phyloP scores from a whole-genome alignment of 37 sponge, comb jelly and placozoan genomes.

The Axinella damicornis region DNA sequence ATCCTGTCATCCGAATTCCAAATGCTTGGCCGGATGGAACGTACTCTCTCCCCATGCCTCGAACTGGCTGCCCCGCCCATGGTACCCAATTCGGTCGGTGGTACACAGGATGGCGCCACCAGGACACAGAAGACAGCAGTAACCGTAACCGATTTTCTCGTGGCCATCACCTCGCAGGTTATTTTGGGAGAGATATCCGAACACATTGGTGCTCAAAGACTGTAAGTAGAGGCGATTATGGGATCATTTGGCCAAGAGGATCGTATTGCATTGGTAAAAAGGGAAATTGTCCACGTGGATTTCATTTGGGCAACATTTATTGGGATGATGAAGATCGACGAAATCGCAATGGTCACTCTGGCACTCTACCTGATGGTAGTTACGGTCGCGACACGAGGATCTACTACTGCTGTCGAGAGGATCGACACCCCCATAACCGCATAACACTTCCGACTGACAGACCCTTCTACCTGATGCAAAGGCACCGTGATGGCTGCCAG shows the following conservation, averaged over 20 bases:
- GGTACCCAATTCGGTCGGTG: not conserved
- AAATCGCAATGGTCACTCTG: not conserved
- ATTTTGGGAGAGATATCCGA: not conserved
- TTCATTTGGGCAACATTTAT: conserved; percentile 3
- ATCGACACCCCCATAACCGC: not conserved
- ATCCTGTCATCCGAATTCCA: no score
- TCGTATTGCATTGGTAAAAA: conserved; percentile 35
- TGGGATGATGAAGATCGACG: conserved; percentile 46
- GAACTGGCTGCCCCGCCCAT: not conserved
- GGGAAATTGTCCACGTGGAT: conserved; percentile 28
- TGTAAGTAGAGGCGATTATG: not conserved
- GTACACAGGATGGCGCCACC: conserved; percentile 3
- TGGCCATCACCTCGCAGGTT: not conserved
- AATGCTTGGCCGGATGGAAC: conserved; percentile 44
- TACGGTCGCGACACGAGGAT: conserved; percentile 14
- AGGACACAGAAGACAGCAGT: conserved; percentile 20
- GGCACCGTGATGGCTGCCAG: not conserved
- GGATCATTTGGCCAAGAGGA: conserved; percentile 35
- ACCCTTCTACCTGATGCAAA: conserved; percentile 25
- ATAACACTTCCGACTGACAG: conserved; percentile 25
- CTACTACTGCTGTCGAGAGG: conserved; percentile 37
- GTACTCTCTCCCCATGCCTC: not conserved
- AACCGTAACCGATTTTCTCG: not conserved
- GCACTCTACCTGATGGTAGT: conserved; percentile 49
- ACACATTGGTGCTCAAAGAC: not conserved